Base-by-base conservation (phyloP, 1,140 invertebrate genomes). In the Drosophila ironensis region DNA sequence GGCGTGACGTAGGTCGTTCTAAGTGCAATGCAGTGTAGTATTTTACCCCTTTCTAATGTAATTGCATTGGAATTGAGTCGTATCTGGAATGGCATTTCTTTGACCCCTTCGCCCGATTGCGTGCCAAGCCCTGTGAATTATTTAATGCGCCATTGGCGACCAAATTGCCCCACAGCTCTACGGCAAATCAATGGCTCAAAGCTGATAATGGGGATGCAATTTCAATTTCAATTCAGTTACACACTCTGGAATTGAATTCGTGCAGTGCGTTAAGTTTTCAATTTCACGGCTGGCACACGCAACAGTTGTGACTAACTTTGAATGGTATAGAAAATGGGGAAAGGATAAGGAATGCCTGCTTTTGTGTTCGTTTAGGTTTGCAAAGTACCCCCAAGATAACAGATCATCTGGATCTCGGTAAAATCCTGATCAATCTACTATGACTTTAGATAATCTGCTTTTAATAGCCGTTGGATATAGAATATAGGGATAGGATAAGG, bases 111-210 rank as follows among this genome's bases (percentile, higher is more conserved):
- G 14, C 35, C 35, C 17, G 45, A 63, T 64, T 64, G 61, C 61
- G 57, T 67, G 42, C 24, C 64, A 42, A 24, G 42, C 24, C 9
- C 59, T 37, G 35, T 70, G 44, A 50, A 59, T 70, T 59, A 70
- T 70, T 70, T 50, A 70, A 59, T 70, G 66, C 59, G 24, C 24
- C 59, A 63, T 47, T 48, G 41, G 24, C 30, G 41, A 40, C 25
- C 3, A 28, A 46, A 56, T 68, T 40, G 22, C 47, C 20, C 20
- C 17, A 20, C 9, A 33, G 19, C 14, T 8, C 28, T n/a, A n/a
- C n/a, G n/a, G n/a, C 40, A 22, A 60, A 41, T 25, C 19, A 28
- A 30, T 4, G n/a, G 12, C 28, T 25, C 27, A 30, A 40, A 12
- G 20, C 41, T 51, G 64, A 68, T 67, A 56, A 50, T 53, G 41